A percentile compares a stretch with the other conserved stretches of the same genome.
These are phyloP conservation scores for Brachyalestes nurse DNA, from an alignment of 2,797 vertebrate species.

Conservation along the genomic window DNA sequence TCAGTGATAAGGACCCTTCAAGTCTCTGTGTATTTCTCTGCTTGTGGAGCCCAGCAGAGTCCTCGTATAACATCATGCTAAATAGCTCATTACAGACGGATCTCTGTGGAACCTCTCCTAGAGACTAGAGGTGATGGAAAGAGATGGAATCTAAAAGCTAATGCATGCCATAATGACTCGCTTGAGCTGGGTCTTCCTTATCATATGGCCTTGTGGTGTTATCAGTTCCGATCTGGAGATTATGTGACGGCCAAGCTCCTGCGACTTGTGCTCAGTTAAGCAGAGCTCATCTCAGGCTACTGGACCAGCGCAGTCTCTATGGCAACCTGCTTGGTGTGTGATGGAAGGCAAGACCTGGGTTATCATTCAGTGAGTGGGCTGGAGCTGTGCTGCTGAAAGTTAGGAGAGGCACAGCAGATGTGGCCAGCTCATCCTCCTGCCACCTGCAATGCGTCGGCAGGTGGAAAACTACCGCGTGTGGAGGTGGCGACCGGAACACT, in stretches of 20 bases:
- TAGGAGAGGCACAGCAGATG: slow-evolving; percentile 67
- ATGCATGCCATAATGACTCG: slow-evolving; percentile 25
- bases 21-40: slow-evolving; percentile 26
- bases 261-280: slow-evolving; percentile 52
- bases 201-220: slow-evolving; percentile 22
- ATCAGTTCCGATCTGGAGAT: slow-evolving; percentile 38
- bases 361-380: slow-evolving; percentile 59
- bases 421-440: slow-evolving; percentile 68
- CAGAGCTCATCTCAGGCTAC: slow-evolving; percentile 43
- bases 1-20: background rate
- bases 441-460: slow-evolving; percentile 68
- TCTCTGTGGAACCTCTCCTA: background rate
- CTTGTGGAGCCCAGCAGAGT: slow-evolving; percentile 2
- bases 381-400: slow-evolving; percentile 59
- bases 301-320: slow-evolving; percentile 70
- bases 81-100: slow-evolving; percentile 20
- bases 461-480: slow-evolving; percentile 66
- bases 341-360: slow-evolving; percentile 60
- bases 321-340: slow-evolving; percentile 64
- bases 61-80: slow-evolving; percentile 17
- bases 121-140: slow-evolving; percentile 30
- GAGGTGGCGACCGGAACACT: slow-evolving; percentile 21
- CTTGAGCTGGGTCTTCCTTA: slow-evolving; percentile 16
- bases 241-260: slow-evolving; percentile 20
- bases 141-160: background rate